Base-by-base conservation (phyloP, 2,113 vertebrate species). In the Chionodraco myersi region DNA sequence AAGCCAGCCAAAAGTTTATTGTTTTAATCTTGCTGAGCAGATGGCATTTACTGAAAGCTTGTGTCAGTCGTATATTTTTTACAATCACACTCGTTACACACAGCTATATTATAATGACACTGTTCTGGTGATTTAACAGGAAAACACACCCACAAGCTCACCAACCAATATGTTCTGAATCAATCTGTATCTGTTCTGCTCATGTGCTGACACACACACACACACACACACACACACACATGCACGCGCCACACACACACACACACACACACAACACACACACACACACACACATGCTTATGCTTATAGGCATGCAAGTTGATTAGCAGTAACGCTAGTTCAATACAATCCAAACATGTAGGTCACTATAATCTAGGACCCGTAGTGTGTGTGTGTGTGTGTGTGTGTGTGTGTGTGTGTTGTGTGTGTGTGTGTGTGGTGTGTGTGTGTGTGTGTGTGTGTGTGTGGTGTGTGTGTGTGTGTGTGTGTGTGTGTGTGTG, bases 311-410 rank as follows among this genome's bases (percentile, higher is more conserved):
- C 89, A 88, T 53, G 47, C 26, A 84, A 84, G 74, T 86, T 90
- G 90, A 93, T 92, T 88, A 93, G 86, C 21, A 21, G 21, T 21
- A 21, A 21, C 89, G n/a, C 90, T 83, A 91, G 88, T 93, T 93
- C 91, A 87, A 90, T 92, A 92, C 71, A 83, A 92, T 87, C 79
- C 78, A 79, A 82, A 81, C 80, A 94, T 92, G 80, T 93, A 90
- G 94, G 93, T 92, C 92, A 93, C 72, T 78, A 86, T 88, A 88
- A 91, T 92, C 82, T 86, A 77, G 89, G 89, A 86, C 82, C 85
- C n/a, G 26, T 44, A 57, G 41, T 48, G 44, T 41, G 64, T 73
- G 13, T 53, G 21, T 21, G 21, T 21, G 21, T 21, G 21, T 21
- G 21, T 21, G 21, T 21, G 21, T 21, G 21, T 21, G 65, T 67